These are phyloP conservation scores for Threskiornis aethiopicus DNA, from an alignment of 2,797 vertebrate genomes.

Conservation along the genomic window DNA sequence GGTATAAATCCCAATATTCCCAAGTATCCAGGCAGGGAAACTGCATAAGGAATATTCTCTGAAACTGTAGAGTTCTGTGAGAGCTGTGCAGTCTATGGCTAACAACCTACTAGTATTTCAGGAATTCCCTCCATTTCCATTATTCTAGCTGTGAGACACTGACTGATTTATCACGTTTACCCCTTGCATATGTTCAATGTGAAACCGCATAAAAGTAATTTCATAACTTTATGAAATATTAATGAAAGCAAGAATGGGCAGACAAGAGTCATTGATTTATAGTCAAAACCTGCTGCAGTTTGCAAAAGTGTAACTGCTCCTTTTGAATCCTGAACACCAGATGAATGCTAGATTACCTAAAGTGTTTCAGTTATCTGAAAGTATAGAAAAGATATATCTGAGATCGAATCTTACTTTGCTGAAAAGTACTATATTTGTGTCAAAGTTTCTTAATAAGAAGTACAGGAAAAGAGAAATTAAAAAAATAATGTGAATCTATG, in stretches of 20 bases:
- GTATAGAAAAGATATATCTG: not conserved
- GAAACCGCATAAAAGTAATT: not conserved
- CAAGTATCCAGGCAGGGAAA: not conserved
- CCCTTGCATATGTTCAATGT: not conserved
- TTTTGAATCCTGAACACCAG: not conserved
- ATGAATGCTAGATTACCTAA: not conserved
- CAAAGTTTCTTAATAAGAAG: not conserved
- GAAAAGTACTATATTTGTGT: not conserved
- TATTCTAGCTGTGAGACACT: not conserved
- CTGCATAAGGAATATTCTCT: not conserved
- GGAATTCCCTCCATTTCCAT: not conserved
- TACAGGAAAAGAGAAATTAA: not conserved
- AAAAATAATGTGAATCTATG: not conserved
- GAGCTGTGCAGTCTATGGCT: not conserved
- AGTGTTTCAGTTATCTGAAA: not conserved
- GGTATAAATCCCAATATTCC: not conserved
- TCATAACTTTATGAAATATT: constrained; percentile 7
- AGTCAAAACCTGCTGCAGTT: not conserved
- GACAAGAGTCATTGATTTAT: not conserved
- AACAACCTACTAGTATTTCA: not conserved
- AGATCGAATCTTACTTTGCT: not conserved
- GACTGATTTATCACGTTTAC: not conserved
- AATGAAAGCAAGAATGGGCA: not conserved
- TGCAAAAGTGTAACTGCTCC: not conserved
- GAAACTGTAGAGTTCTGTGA: not conserved